phyloP scores from a whole-genome alignment of 53 echinoderm and acorn worm species.

The Crossaster papposus region DNA sequence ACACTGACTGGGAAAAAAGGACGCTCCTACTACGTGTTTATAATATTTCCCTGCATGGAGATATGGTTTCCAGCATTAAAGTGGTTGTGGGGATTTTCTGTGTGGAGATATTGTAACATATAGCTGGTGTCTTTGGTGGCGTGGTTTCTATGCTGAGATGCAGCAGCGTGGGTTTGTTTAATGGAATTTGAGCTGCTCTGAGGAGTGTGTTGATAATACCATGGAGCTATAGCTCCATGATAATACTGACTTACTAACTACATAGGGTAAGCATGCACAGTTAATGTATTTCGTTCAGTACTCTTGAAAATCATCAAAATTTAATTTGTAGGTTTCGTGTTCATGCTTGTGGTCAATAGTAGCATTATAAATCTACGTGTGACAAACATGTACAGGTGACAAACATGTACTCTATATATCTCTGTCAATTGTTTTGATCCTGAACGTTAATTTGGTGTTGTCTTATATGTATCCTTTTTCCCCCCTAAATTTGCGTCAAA shows the following conservation, averaged over 20 bases:
- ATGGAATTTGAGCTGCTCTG: background rate
- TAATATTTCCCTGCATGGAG: background rate
- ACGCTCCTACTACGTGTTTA: constrained; percentile 20
- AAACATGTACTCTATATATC: too few relatives aligned
- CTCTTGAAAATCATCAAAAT: background rate
- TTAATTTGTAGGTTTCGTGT: background rate
- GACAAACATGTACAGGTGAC: too few relatives aligned
- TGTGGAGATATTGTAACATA: background rate
- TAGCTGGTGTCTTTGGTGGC: constrained; percentile 1
- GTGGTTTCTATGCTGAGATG: background rate
- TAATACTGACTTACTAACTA: background rate
- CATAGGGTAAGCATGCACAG: background rate
- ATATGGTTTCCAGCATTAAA: constrained; percentile 2
- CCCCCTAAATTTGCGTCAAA: too few relatives aligned
- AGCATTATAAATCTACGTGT: too few relatives aligned
- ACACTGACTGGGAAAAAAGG: background rate
- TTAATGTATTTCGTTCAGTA: background rate
- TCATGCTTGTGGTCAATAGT: too few relatives aligned
- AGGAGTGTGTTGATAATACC: background rate
- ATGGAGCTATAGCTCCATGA: too few relatives aligned
- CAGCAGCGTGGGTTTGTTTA: background rate
- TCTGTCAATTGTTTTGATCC: too few relatives aligned
- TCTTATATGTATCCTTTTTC: too few relatives aligned
- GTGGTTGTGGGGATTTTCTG: constrained; percentile 1
- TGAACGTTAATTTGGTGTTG: too few relatives aligned